Percentiles rank a stretch among this genome's conserved stretches.
phyloP scores from a whole-genome alignment of 2,797 vertebrate species.

The Pipistrellus pygmaeus region DNA sequence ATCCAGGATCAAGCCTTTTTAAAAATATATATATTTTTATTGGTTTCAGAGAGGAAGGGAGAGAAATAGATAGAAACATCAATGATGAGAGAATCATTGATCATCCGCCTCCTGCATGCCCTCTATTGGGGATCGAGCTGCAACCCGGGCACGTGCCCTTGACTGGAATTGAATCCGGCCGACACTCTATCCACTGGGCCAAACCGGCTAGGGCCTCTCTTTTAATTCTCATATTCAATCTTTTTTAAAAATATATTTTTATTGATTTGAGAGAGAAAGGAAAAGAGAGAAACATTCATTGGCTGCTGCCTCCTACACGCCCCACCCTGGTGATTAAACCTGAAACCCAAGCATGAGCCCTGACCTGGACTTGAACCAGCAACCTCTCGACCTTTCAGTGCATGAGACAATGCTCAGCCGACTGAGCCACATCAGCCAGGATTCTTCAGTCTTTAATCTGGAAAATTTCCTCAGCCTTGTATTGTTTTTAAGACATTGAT shows the following conservation, averaged over 20 bases:
- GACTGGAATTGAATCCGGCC: no score
- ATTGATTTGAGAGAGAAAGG: neutral
- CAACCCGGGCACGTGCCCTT: no score
- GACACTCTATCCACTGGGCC: no score
- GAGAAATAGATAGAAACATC: no score
- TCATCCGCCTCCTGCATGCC: no score
- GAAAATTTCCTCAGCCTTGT: neutral
- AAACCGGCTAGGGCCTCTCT: neutral
- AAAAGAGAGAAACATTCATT: neutral
- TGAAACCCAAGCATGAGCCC: neutral
- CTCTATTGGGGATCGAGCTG: no score
- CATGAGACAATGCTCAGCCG: neutral
- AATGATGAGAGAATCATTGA: no score
- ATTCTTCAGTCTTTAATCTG: neutral
- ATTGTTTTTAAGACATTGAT: conserved; percentile 36
- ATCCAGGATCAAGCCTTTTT: neutral
- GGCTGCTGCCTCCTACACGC: neutral
- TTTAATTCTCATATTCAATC: neutral
- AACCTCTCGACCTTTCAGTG: neutral
- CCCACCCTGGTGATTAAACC: neutral
- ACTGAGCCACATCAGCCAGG: neutral
- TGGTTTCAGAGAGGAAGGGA: no score
- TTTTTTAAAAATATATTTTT: neutral
- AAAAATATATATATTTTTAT: no score
- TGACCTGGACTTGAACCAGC: neutral